Evolutionary conservation across 2,113 vertebrate genomes (phyloP).

Genomic region (Speoplatyrhinus poulsoni): DNA sequence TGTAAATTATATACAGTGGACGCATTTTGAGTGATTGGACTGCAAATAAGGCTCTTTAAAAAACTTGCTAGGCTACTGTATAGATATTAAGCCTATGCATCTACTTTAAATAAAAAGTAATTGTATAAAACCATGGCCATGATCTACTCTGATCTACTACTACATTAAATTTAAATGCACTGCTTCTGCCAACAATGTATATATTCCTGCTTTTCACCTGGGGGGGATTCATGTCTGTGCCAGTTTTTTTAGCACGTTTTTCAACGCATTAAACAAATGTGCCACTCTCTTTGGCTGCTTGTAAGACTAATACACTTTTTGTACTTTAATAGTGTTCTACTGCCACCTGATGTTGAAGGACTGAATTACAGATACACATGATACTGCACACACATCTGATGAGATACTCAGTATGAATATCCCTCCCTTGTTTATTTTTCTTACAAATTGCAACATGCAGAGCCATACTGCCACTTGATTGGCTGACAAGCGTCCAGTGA

Average conservation of each 20-base stretch:
- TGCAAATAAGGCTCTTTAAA: constrained; percentile 43
- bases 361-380: no score
- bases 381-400: no score
- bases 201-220: not conserved
- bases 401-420: no score
- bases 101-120: not conserved
- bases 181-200: not conserved
- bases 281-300: no score
- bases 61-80: constrained; percentile 20
- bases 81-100: not conserved
- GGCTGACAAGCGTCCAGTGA: no score
- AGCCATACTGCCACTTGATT: no score
- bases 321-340: no score
- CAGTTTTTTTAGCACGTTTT: not conserved
- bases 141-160: not conserved
- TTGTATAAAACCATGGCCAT: not conserved
- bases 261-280: no score
- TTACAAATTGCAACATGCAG: no score
- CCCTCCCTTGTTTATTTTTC: no score
- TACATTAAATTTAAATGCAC: not conserved
- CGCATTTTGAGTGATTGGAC: constrained; percentile 19
- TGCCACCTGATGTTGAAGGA: no score
- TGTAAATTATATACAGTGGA: constrained; percentile 14
- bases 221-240: not conserved
- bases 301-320: no score